These are phyloP conservation scores for Petrocephalus sullivani DNA, from an alignment of 2,797 vertebrate genomes.

Conservation along the genomic window DNA sequence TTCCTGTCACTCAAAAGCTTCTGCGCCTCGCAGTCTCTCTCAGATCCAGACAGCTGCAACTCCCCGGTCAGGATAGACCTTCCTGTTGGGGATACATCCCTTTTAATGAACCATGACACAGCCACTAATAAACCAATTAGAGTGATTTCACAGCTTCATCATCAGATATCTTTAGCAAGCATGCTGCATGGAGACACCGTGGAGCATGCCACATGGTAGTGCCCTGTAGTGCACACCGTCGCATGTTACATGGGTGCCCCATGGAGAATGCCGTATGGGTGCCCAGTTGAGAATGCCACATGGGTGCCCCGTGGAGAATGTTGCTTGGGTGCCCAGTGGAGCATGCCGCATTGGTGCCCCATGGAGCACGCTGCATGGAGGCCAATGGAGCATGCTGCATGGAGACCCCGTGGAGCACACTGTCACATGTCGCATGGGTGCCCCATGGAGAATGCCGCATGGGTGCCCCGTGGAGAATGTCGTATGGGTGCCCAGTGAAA, in stretches of 20 bases:
- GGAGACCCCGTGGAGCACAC: too few species aligned
- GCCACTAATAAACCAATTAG: neutral
- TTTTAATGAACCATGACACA: slow-evolving; percentile 16
- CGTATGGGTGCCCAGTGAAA: too few species aligned
- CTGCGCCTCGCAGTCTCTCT: neutral
- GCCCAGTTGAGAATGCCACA: too few species aligned
- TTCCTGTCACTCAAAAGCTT: neutral
- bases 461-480: too few species aligned
- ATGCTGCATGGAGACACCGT: neutral
- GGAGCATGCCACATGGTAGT: neutral
- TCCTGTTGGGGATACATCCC: neutral
- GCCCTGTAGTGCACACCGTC: neutral
- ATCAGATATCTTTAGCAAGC: neutral
- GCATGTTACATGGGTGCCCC: neutral
- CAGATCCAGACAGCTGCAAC: neutral
- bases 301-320: too few species aligned
- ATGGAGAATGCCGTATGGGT: too few species aligned
- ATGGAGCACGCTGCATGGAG: too few species aligned
- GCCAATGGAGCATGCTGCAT: too few species aligned
- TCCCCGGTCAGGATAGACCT: neutral
- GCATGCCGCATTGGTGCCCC: too few species aligned
- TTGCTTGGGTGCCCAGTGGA: too few species aligned
- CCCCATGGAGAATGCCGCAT: too few species aligned
- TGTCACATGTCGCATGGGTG: too few species aligned
- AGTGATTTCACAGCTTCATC: slow-evolving; percentile 13